Conservation (phyloP, 2,888 invertebrate species). For the Drosophila nigritarsus region DNA sequence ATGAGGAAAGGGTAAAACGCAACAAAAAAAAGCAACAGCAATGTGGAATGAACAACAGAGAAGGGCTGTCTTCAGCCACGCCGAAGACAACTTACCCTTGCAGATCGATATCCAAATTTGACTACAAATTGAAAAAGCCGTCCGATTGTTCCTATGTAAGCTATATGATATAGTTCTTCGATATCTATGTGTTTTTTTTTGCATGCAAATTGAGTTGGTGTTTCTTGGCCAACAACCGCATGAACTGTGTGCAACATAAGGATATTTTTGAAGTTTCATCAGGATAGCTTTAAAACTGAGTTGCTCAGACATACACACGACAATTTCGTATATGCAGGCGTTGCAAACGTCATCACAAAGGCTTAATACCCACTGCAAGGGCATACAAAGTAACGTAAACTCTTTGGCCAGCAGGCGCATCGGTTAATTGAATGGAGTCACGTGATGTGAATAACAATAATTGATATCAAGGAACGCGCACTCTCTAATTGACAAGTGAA, state of each 20-base stretch:
- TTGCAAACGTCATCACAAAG: neutral
- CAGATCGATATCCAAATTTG: neutral
- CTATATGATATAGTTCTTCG: neutral
- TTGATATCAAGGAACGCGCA: constrained; percentile 41
- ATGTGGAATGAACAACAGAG: neutral
- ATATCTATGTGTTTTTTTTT: neutral
- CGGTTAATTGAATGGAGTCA: constrained; percentile 84
- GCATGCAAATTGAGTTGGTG: neutral
- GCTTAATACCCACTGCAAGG: neutral
- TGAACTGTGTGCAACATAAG: neutral
- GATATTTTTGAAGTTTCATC: neutral
- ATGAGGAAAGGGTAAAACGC: constrained; percentile 6
- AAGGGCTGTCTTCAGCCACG: neutral
- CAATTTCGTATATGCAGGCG: neutral
- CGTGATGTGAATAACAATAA: constrained; percentile 83
- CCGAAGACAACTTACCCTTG: neutral
- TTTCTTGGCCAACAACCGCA: neutral
- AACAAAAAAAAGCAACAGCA: neutral
- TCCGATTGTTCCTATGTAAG: neutral
- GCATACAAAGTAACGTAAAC: neutral
- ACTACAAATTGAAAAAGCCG: neutral
- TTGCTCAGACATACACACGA: neutral
- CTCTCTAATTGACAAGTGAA: constrained; percentile 59
- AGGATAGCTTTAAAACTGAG: neutral
- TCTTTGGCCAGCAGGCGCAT: constrained; percentile 66